Evolutionary conservation across 2,797 vertebrate genomes (phyloP).

Genomic region (Amblyopsis hoosieri): DNA sequence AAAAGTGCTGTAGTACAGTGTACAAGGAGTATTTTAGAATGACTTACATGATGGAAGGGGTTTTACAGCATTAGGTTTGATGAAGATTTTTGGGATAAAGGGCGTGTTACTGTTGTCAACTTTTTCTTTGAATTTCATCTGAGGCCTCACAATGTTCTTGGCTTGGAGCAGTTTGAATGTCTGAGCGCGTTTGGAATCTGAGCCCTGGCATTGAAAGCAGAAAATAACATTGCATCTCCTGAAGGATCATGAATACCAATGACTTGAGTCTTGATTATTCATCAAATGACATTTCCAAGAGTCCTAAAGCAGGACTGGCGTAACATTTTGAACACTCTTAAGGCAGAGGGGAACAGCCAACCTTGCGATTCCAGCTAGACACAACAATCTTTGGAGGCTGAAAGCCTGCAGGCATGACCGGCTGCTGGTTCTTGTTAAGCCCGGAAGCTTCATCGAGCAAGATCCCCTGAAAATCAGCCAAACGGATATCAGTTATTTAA

Average conservation of each 20-base stretch:
- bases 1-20: background rate
- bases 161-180: slow-evolving; percentile 92
- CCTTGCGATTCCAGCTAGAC: slow-evolving; percentile 99
- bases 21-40: background rate
- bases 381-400: slow-evolving; percentile 90
- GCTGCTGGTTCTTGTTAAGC: slow-evolving; percentile 89
- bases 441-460: slow-evolving; percentile 93
- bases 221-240: background rate
- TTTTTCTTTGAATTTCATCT: slow-evolving; percentile 92
- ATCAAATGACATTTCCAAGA: background rate
- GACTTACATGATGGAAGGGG: slow-evolving; percentile 88
- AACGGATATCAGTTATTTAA: no score
- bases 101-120: slow-evolving; percentile 96
- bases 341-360: slow-evolving; percentile 52
- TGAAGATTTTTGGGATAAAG: slow-evolving; percentile 90
- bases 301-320: slow-evolving; percentile 16
- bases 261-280: background rate
- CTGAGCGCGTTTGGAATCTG: slow-evolving; percentile 75
- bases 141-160: slow-evolving; percentile 91
- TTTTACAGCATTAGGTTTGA: slow-evolving; percentile 93
- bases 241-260: slow-evolving; percentile 3
- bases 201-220: slow-evolving; percentile 65
- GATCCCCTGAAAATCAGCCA: slow-evolving; percentile 81
- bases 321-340: slow-evolving; percentile 17
- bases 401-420: slow-evolving; percentile 89